Conservation (phyloP, 2,888 invertebrate genomes). For the Spicauda simplicius region DNA sequence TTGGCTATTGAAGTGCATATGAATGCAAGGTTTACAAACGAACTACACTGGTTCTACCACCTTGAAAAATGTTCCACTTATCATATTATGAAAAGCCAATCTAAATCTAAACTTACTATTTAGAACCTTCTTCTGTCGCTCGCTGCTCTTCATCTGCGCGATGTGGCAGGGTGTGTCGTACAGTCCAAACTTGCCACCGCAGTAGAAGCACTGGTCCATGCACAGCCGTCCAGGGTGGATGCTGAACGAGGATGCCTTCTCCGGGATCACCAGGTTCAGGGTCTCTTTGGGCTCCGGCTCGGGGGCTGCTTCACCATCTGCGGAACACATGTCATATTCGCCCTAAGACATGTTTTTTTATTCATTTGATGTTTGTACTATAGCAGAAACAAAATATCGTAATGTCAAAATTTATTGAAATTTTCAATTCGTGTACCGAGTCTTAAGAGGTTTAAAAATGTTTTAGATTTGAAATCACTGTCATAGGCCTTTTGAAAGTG, state of each 20-base stretch:
- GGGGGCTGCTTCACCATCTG: constrained; percentile 67
- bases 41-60: too few species aligned
- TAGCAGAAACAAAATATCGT: too few species aligned
- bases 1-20: too few species aligned
- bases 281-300: constrained; percentile 80
- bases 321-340: constrained; percentile 17
- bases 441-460: too few species aligned
- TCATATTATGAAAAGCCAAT: too few species aligned
- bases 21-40: too few species aligned
- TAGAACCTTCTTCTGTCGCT: constrained; percentile 92
- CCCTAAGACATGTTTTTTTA: neutral
- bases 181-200: constrained; percentile 94
- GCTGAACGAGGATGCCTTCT: constrained; percentile 94
- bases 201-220: constrained; percentile 94
- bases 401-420: too few species aligned
- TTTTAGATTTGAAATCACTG: too few species aligned
- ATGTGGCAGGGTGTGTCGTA: constrained; percentile 95
- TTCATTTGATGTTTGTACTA: too few species aligned
- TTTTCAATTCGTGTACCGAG: neutral
- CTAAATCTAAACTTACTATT: constrained; percentile 83
- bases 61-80: too few species aligned
- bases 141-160: constrained; percentile 92
- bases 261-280: constrained; percentile 91
- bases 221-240: constrained; percentile 93
- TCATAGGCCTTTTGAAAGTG: too few species aligned